Conservation (phyloP, 2,113 vertebrate species). For the Anas platyrhynchos region DNA sequence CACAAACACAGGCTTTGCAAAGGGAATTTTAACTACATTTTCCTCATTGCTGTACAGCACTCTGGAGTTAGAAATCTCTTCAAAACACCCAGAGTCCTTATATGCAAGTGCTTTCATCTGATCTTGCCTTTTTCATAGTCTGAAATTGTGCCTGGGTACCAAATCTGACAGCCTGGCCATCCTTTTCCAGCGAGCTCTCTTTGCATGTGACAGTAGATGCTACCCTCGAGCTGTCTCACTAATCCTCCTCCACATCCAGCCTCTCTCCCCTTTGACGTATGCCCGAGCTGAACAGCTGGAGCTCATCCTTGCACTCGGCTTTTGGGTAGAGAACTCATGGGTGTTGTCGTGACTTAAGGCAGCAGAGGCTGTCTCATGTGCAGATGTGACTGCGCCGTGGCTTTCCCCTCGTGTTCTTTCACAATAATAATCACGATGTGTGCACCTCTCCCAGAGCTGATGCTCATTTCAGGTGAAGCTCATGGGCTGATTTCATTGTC, state of each 20-base stretch:
- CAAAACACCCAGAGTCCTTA: background rate
- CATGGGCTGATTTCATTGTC: background rate
- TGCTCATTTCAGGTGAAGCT: background rate
- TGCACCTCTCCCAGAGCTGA: background rate
- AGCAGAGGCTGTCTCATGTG: background rate
- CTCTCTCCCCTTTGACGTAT: background rate
- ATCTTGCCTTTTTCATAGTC: background rate
- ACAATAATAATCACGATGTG: background rate
- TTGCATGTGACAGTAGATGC: background rate
- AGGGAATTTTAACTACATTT: background rate
- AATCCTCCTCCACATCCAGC: background rate
- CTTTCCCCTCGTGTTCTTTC: background rate
- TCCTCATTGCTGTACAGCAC: background rate
- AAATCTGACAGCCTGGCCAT: background rate
- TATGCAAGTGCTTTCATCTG: background rate
- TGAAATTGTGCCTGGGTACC: background rate
- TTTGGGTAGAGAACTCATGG: background rate
- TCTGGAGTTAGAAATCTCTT: background rate
- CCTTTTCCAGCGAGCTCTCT: background rate
- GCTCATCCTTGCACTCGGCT: background rate
- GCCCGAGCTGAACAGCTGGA: slow-evolving; percentile 4
- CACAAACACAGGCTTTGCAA: background rate
- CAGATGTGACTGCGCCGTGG: background rate
- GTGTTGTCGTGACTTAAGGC: background rate
- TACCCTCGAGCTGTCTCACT: background rate